Evolutionary conservation across 2,113 vertebrate species (phyloP).

Genomic region (Salvelinus sp.): DNA sequence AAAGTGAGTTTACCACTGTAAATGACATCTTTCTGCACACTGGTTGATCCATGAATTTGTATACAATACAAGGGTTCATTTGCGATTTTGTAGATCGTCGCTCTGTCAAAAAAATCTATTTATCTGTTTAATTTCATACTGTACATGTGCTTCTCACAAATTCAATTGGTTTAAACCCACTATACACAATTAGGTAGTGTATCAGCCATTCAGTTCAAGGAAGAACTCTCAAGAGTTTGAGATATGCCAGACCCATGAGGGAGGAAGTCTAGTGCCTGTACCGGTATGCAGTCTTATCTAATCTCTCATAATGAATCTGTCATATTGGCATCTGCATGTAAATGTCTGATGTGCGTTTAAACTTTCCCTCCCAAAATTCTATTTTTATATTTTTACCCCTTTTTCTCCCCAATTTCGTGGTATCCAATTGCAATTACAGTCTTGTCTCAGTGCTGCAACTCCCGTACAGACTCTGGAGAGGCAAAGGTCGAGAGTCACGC

Average conservation of each 20-base stretch:
- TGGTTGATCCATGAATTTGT: conserved; percentile 40
- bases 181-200: too few relatives aligned
- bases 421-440: too few relatives aligned
- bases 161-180: too few relatives aligned
- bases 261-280: background rate
- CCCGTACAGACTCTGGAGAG: too few relatives aligned
- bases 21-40: conserved; percentile 51
- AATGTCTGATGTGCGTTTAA: background rate
- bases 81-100: background rate
- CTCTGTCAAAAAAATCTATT: background rate
- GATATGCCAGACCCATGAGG: background rate
- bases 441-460: too few relatives aligned
- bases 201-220: background rate
- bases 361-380: background rate
- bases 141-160: too few relatives aligned
- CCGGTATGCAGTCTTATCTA: too few relatives aligned
- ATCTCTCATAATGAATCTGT: too few relatives aligned
- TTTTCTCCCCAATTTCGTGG: too few relatives aligned
- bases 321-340: background rate
- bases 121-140: too few relatives aligned
- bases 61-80: background rate
- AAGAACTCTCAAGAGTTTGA: background rate
- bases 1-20: conserved; percentile 68
- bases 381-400: too few relatives aligned
- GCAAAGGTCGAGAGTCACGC: too few relatives aligned